Conservation (phyloP, 2,888 invertebrate species). For the Ptychoptera albimana region DNA sequence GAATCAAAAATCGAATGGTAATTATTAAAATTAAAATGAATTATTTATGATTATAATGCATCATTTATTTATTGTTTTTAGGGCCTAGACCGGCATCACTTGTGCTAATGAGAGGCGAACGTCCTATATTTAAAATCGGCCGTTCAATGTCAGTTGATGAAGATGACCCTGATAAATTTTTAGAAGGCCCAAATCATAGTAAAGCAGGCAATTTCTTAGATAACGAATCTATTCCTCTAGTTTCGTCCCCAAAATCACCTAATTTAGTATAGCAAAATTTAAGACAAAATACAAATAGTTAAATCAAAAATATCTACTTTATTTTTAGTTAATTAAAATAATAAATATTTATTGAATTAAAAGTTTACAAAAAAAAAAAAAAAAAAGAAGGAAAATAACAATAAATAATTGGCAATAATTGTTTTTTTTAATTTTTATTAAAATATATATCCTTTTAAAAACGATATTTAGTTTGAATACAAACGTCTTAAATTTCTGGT, state of each 20-base stretch:
- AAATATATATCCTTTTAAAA: too few relatives aligned
- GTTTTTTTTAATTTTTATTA: too few relatives aligned
- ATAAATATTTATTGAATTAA: too few relatives aligned
- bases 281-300: too few relatives aligned
- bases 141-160: conserved; percentile 29
- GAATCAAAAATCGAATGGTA: conserved; percentile 22
- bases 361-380: too few relatives aligned
- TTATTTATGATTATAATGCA: not conserved
- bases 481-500: too few relatives aligned
- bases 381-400: too few relatives aligned
- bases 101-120: conserved; percentile 25
- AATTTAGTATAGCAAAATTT: too few relatives aligned
- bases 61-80: conserved; percentile 8
- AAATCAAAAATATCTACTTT: too few relatives aligned
- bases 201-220: not conserved
- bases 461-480: too few relatives aligned
- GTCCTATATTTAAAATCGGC: conserved; percentile 23
- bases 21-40: not conserved
- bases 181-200: not conserved
- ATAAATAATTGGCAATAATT: too few relatives aligned
- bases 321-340: too few relatives aligned
- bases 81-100: conserved; percentile 28
- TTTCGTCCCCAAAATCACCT: not conserved
- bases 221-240: not conserved
- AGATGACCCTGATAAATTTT: conserved; percentile 23